Base-by-base conservation (phyloP, 2,888 invertebrate genomes). In the Magallana nippona region DNA sequence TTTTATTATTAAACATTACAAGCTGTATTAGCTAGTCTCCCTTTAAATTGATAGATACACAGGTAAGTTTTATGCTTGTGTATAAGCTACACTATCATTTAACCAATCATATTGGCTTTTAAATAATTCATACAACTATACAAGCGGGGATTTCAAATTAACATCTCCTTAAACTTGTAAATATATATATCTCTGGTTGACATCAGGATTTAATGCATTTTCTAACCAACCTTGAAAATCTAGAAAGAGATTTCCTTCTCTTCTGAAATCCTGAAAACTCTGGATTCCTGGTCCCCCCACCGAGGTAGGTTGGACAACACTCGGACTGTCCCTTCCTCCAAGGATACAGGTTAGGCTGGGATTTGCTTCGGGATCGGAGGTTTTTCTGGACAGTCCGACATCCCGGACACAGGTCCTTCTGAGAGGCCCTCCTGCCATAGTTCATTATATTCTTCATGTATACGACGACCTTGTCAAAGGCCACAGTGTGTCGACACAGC, bases 351-450 rank as follows among this genome's bases (percentile, higher is more conserved):
- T 71, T 71, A 27, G 71, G 71, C 15, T 71, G 71, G 0, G 71
- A 71, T 22, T 71, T 71, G 32, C 71, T 71, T 32, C 71, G 71
- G 10, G 71, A 71, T 15, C 71, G 11, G 71, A 71, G 17, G 27
- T 71, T 27, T 32, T 71, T 71, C 2, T 27, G 60, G 17, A n/a
- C 27, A 5, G 71, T 71, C 71, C 15, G 71, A 11, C 71, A 71
- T 22, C 27, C 71, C 15, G 71, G 71, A 19, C 27, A 5, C 17
- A 71, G 71, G 71, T 22, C 71, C 71, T 71, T 71, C 71, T 71
- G 71, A 71, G 71, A 71, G 32, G 71, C 27, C 71, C 71, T 71
- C 32, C 71, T 71, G 71, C 71, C 71, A 3, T 22, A 32, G 15
- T 32, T 71, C 71, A 71, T 71, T 2, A 71, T 71, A 27, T 71